Conservation (phyloP, 2,888 invertebrate species). For the Drosophila heteroneura region DNA sequence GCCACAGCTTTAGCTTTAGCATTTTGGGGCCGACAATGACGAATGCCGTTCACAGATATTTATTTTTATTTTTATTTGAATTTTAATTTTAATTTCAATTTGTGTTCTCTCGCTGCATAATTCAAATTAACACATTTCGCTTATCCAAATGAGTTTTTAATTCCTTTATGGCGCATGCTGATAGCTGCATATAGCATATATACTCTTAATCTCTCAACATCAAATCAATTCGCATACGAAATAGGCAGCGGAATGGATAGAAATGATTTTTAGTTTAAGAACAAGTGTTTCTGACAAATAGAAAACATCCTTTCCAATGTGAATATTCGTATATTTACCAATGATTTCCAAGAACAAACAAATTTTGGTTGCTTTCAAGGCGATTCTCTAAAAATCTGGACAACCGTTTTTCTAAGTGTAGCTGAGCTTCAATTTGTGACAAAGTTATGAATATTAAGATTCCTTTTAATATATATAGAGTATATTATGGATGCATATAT, state of each 20-base stretch:
- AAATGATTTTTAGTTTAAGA: neutral
- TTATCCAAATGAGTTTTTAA: constrained; percentile 45
- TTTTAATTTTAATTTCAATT: constrained; percentile 33
- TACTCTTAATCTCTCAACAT: constrained; percentile 6
- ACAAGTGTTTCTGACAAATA: neutral
- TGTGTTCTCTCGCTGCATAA: constrained; percentile 27
- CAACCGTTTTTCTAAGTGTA: neutral
- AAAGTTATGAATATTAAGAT: neutral
- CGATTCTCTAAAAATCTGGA: too few species aligned
- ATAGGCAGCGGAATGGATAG: neutral
- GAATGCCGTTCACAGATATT: constrained; percentile 44
- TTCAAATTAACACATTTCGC: constrained; percentile 13
- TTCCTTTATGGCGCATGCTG: constrained; percentile 39
- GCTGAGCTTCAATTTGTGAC: neutral
- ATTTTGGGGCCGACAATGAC: constrained; percentile 54
- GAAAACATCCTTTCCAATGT: neutral
- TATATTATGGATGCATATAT: neutral
- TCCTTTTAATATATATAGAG: neutral
- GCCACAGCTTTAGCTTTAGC: constrained; percentile 4
- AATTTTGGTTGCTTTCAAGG: too few species aligned
- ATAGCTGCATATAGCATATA: constrained; percentile 7
- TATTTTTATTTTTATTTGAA: constrained; percentile 10
- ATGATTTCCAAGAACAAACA: neutral
- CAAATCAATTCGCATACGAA: neutral
- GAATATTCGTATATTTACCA: neutral